Conservation (phyloP, 2,888 invertebrate genomes). For the Tholera decimalis region DNA sequence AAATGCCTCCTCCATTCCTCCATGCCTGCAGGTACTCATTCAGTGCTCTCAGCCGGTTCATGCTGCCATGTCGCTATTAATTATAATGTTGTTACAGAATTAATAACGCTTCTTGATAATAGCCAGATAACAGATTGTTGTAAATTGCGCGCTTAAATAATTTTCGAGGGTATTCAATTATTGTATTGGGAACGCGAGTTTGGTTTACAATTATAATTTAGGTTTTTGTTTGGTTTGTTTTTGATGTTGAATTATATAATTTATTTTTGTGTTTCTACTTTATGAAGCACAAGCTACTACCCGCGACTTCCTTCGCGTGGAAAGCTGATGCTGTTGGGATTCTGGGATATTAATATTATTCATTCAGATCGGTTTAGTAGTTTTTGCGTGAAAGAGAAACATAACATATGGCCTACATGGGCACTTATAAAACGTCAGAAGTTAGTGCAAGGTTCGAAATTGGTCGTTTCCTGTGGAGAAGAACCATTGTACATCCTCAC, state of each 20-base stretch:
- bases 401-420: too few relatives aligned
- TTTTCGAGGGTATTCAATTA: constrained; percentile 47
- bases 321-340: too few relatives aligned
- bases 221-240: not conserved
- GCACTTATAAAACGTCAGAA: too few relatives aligned
- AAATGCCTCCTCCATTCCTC: constrained; percentile 66
- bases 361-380: too few relatives aligned
- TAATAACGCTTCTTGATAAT: constrained; percentile 62
- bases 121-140: constrained; percentile 50
- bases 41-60: constrained; percentile 77
- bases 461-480: too few relatives aligned
- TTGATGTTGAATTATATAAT: not conserved
- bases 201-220: not conserved
- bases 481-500: too few relatives aligned
- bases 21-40: constrained; percentile 68
- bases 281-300: too few relatives aligned
- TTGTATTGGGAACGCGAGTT: constrained; percentile 32
- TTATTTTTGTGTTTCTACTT: too few relatives aligned
- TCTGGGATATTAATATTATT: too few relatives aligned
- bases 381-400: too few relatives aligned
- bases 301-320: too few relatives aligned
- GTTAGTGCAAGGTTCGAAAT: too few relatives aligned
- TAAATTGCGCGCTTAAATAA: constrained; percentile 50
- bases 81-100: constrained; percentile 73
- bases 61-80: constrained; percentile 75